Evolutionary conservation across 2,888 invertebrate genomes (phyloP).

Genomic region (Maniola hyperantus): DNA sequence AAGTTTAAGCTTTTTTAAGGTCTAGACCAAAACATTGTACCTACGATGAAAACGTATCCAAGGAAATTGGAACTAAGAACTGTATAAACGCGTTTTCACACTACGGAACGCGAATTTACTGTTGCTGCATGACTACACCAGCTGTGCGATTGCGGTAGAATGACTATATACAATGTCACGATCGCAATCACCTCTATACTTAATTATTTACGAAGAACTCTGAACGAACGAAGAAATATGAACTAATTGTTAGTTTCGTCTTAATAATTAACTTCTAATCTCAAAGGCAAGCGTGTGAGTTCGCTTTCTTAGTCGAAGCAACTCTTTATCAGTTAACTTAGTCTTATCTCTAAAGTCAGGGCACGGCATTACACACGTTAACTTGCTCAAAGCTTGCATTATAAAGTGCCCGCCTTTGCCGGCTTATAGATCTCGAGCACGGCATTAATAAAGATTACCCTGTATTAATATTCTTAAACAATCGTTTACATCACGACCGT

Average conservation of each 20-base stretch:
- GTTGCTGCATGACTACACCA: no score
- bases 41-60: no score
- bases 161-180: no score
- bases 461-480: conserved; percentile 35
- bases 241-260: background rate
- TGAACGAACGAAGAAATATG: no score
- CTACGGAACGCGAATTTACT: no score
- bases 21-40: no score
- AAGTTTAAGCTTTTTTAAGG: no score
- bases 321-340: conserved; percentile 17
- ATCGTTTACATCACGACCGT: conserved; percentile 15
- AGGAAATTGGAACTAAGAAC: no score
- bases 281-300: background rate
- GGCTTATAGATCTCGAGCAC: conserved; percentile 34
- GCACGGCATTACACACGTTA: conserved; percentile 28
- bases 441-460: conserved; percentile 39
- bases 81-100: no score
- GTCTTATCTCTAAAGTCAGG: conserved; percentile 21
- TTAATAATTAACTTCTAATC: conserved; percentile 4
- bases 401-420: conserved; percentile 32
- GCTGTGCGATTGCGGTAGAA: no score
- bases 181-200: no score
- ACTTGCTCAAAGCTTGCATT: conserved; percentile 31
- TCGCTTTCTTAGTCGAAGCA: background rate
- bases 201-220: no score